Evolutionary conservation across 2,888 invertebrate species (phyloP).

Genomic region (Osmoderma eremita): DNA sequence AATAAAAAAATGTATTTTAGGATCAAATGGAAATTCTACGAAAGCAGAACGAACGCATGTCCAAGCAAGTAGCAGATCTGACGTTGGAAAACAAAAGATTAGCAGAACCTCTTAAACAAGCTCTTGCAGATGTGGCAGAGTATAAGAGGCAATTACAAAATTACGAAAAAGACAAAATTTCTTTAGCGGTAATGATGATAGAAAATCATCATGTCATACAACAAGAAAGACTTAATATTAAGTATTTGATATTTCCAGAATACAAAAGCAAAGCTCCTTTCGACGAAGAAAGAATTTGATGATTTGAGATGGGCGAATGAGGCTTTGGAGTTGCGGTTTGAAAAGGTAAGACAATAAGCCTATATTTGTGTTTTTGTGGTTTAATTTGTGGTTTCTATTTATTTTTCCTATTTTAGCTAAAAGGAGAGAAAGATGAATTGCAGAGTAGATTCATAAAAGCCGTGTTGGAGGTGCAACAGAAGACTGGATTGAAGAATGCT

Average conservation of each 20-base stretch:
- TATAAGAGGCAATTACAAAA: conserved; percentile 81
- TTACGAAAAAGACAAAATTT: conserved; percentile 86
- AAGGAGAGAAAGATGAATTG: conserved; percentile 81
- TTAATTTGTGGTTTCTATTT: conserved; percentile 3
- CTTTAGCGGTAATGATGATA: conserved; percentile 65
- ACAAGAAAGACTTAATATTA: neutral
- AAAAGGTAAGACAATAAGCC: conserved; percentile 68
- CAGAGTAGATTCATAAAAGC: conserved; percentile 83
- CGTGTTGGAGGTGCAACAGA: conserved; percentile 88
- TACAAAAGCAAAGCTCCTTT: conserved; percentile 65
- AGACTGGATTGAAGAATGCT: conserved; percentile 83
- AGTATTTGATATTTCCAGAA: conserved; percentile 62
- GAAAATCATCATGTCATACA: no score
- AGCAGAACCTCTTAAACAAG: conserved; percentile 76
- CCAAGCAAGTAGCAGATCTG: conserved; percentile 74
- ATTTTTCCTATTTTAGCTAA: conserved; percentile 63
- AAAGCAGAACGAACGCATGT: conserved; percentile 82
- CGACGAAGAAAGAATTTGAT: conserved; percentile 68
- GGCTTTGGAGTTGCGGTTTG: conserved; percentile 80
- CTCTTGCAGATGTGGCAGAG: conserved; percentile 77
- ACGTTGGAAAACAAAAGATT: conserved; percentile 79
- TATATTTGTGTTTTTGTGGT: conserved; percentile 6
- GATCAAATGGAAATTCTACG: conserved; percentile 82
- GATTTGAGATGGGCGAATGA: conserved; percentile 73
- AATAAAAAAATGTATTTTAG: conserved; percentile 45